Evolutionary conservation across 2,113 vertebrate genomes (phyloP), one percentile per base, ranked within the genome.

Genomic region (Cavia aperea): DNA sequence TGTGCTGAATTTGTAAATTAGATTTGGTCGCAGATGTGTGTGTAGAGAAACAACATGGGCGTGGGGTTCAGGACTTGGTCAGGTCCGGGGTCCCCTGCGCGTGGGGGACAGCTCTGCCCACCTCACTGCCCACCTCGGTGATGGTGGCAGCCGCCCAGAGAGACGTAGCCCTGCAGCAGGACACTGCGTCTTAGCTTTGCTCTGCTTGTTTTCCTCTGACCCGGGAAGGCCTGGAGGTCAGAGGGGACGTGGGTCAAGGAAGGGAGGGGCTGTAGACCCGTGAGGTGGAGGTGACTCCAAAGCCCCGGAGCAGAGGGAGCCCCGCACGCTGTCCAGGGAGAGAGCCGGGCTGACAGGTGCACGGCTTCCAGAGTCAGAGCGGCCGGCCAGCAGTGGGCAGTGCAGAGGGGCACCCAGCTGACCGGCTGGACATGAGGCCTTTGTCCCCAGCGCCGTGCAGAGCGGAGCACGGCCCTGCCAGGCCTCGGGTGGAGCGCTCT

Each of bases 381-480:
- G 10, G 16, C 46, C 7, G 39, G 58, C 46, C 2, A 7, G 54
- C n/a, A 5, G 83, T 3, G 29, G 7, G 49, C 63, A 13, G 0
- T 19, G 24, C 7, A 31, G 90, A n/a, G 21, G 6, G 39, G 2
- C 0, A 1, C 51, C n/a, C 31, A 43, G n/a, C 63, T 56, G 39
- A 2, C 18, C 29, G 75, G 6, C 24, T 36, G 18, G 70, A 70
- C 5, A 15, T 1, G 66, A 70, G 36, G 18, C 66, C 66, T 19
- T 70, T 7, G 16, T 70, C 66, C 66, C 66, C 13, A 7, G 33
- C 18, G 62, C 26, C 62, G 83, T 19, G 13, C 72, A 43, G 83
- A 43, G 14, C 54, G 14, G 62, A 58, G 6, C 13, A 7, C 31
- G 0, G 2, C 2, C 23, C 33, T 33, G 4, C 3, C 0, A 56